Conservation (phyloP, 2,797 vertebrate species). For the Sciaenops ocellatus region DNA sequence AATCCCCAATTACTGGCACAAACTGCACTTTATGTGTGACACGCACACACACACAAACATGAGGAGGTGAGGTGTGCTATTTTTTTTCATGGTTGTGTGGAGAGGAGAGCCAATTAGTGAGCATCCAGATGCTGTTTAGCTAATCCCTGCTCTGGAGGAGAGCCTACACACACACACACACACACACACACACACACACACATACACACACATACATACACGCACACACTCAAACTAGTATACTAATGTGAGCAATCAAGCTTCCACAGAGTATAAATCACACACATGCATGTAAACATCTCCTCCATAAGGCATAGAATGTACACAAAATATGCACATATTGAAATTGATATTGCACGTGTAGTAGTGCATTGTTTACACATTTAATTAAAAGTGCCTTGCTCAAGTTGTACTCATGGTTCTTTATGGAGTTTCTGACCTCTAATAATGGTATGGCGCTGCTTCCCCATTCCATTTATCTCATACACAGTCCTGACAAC, state of each 20-base stretch:
- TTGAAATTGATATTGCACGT: constrained; percentile 4
- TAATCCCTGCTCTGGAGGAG: constrained; percentile 80
- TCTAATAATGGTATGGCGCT: neutral
- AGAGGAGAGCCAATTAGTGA: constrained; percentile 84
- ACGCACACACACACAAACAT: constrained; percentile 49
- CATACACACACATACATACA: neutral
- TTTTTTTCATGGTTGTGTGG: constrained; percentile 75
- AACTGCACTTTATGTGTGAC: constrained; percentile 68
- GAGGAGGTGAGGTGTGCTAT: constrained; percentile 70
- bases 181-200: constrained; percentile 26
- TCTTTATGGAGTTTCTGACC: neutral
- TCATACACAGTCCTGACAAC: neutral
- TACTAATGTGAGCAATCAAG: constrained; percentile 59
- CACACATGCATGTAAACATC: constrained; percentile 57
- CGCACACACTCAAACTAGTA: constrained; percentile 17
- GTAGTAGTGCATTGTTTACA: neutral
- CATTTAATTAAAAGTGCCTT: constrained; percentile 27
- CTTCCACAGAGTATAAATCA: constrained; percentile 57
- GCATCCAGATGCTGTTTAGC: constrained; percentile 84
- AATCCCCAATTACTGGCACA: constrained; percentile 84
- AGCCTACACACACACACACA: constrained; percentile 35
- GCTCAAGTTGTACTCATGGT: constrained; percentile 14
- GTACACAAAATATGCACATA: constrained; percentile 29
- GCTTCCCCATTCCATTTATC: neutral
- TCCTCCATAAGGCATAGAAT: constrained; percentile 1